These are phyloP conservation scores for Nettapus auritus DNA, from an alignment of 2,113 vertebrate genomes.

Conservation along the genomic window DNA sequence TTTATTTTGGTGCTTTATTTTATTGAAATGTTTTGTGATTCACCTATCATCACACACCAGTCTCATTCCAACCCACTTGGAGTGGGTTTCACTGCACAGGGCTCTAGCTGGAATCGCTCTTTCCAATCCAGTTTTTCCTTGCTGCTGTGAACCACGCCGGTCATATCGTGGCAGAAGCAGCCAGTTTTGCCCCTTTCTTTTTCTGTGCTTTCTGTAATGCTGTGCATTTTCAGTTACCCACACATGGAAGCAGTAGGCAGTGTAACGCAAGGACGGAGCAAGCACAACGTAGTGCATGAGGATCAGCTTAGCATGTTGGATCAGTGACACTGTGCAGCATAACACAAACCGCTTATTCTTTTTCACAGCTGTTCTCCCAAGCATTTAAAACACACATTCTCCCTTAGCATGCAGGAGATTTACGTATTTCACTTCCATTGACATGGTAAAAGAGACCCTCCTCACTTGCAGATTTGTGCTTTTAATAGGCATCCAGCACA, in stretches of 20 bases:
- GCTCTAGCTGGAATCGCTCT: background rate
- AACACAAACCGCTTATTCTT: conserved; percentile 2
- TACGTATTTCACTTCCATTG: conserved; percentile 35
- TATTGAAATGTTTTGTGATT: background rate
- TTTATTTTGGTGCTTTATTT: background rate
- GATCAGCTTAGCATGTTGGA: conserved; percentile 1
- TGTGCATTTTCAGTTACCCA: background rate
- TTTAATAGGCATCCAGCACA: conserved; percentile 61
- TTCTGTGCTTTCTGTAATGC: background rate
- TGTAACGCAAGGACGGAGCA: background rate
- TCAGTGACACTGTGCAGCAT: conserved; percentile 29
- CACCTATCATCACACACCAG: background rate
- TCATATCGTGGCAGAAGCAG: background rate
- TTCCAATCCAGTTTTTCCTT: background rate
- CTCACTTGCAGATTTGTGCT: conserved; percentile 48
- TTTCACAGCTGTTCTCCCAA: conserved; percentile 50
- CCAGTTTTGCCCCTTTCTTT: background rate
- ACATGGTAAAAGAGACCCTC: conserved; percentile 31
- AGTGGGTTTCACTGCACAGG: background rate
- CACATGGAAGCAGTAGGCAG: conserved; percentile 3
- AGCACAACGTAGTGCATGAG: background rate
- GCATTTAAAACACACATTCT: background rate
- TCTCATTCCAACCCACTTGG: background rate
- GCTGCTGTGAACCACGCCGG: background rate
- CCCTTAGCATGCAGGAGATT: conserved; percentile 26